Conservation (phyloP, 2,113 vertebrate genomes). For the western clawed frog (Xenopus tropicalis) region DNA sequence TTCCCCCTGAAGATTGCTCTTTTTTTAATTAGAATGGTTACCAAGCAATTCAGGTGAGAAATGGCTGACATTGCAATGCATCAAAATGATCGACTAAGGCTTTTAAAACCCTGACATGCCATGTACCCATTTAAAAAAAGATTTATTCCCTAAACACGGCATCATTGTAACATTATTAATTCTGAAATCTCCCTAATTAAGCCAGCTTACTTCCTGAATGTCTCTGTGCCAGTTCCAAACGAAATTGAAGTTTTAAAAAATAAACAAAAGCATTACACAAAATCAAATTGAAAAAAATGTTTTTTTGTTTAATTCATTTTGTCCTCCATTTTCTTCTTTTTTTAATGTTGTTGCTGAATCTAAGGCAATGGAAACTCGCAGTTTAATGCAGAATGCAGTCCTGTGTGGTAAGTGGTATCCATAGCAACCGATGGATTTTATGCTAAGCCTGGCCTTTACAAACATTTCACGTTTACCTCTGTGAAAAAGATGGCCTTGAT, state of each 20-base stretch:
- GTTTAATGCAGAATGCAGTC: conserved; percentile 70
- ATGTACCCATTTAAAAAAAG: conserved; percentile 60
- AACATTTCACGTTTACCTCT: conserved; percentile 81
- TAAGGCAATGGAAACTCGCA: conserved; percentile 76
- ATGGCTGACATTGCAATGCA: conserved; percentile 52
- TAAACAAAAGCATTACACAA: conserved; percentile 22
- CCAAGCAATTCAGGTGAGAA: conserved; percentile 69
- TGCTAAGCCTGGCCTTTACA: conserved; percentile 83
- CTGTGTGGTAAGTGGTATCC: conserved; percentile 80
- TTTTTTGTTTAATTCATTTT: conserved; percentile 27
- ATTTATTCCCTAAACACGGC: conserved; percentile 70
- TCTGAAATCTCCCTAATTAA: conserved; percentile 54
- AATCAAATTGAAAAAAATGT: conserved; percentile 67
- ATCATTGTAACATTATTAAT: conserved; percentile 67
- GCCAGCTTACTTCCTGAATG: conserved; percentile 51
- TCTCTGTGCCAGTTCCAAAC: conserved; percentile 44
- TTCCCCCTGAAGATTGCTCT: conserved; percentile 57
- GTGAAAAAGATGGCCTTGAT: conserved; percentile 81
- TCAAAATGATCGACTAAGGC: conserved; percentile 64
- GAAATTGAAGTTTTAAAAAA: conserved; percentile 34
- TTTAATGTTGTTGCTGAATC: conserved; percentile 66
- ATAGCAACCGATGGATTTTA: conserved; percentile 83
- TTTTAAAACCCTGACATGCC: conserved; percentile 66
- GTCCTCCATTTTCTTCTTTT: conserved; percentile 49
- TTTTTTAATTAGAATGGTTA: conserved; percentile 52